Evolutionary conservation across 2,113 vertebrate species (phyloP), one percentile per base, ranked within the genome.

Genomic region (Saccopteryx leptura): DNA sequence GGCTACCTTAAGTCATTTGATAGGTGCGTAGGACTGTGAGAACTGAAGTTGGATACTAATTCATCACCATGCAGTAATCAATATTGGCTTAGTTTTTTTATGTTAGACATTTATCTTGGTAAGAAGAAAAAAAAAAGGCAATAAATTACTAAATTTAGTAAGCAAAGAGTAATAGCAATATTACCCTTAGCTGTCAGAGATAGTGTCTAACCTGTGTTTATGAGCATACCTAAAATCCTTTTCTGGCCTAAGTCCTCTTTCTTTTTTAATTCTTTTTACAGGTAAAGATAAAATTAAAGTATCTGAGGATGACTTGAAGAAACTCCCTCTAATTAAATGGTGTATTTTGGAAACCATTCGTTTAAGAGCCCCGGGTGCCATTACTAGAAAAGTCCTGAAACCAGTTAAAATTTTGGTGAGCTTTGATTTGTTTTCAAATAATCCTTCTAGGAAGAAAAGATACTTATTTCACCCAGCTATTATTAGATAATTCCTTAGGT

Each of bases 321-420:
- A 98, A 92, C 98, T 99, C 23, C 96, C 96, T 24, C 98, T 98
- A 54, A 97, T 99, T 87, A 99, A 99, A 85, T 98, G 98, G 98
- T 99, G 99, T 86, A 94, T 98, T 97, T 97, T 99, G 97, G 99
- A 99, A 98, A 97, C 99, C 31, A 97, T 99, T 95, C 96, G 98
- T 12, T 97, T 99, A 89, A 97, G 98, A 93, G 98, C 99, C 24
- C 99, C 99, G 4, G 99, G 99, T 69, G 96, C 98, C 86, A 99
- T 99, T 96, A 97, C 98, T 82, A 99, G 99, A 96, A 99, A 98
- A 97, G 98, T 99, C 48, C 80, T 99, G 48, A 98, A 98, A 33
- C 98, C 99, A 15, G 93, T 99, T 71, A 98, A 96, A 98, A 98
- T 99, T 97, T 98, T 98, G 97, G 99, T 99, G 93, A 98, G 4